Base-by-base conservation (phyloP, 92 coral and sea anemone genomes). In the Porites evermanni region DNA sequence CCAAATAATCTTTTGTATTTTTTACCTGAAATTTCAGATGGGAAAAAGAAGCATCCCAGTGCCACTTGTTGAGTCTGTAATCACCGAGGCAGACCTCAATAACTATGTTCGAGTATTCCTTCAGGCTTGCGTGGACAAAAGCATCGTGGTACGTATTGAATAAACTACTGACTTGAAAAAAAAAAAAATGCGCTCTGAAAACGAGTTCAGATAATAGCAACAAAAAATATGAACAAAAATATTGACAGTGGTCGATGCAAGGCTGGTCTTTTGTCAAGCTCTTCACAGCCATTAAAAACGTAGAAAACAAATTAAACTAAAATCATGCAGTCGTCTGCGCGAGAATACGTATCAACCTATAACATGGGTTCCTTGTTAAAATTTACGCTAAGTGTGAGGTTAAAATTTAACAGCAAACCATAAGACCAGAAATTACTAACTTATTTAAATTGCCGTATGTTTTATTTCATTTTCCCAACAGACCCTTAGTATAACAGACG, bases 401-500 rank as follows among this genome's bases (percentile, higher is more conserved):
- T 38, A 38, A 38, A 38, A 38, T 38, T 38, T 38, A 4, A 38
- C 47, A 38, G 47, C 47, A 38, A 38, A 38, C 47, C 47, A 38
- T 38, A 38, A 38, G 47, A 38, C 47, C 0, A 38, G 47, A 38
- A 38, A 38, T 38, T 38, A 38, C 47, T 38, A 4, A 9, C 16
- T 56, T 21, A 29, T 7, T 6, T 1, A 70, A 21, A 17, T 32
- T 20, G 47, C 0, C 7, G 47, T 38, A 38, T 38, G 0, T 38
- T 38, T 38, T 38, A 38, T 38, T 38, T 4, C 61, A 56, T 56
- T 56, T 56, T 12, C 18, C 56, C 16, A 21, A 38, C 81, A 83
- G 87, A 50, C 4, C 18, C 65, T 83, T 52, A 53, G n/a, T 8
- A 83, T 83, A 2, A 83, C 87, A 32, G 63, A 83, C 50, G 87